Percentiles rank a stretch among this genome's conserved stretches.
phyloP scores from a whole-genome alignment of 2,113 vertebrate genomes.

The Platycercus adscitus region DNA sequence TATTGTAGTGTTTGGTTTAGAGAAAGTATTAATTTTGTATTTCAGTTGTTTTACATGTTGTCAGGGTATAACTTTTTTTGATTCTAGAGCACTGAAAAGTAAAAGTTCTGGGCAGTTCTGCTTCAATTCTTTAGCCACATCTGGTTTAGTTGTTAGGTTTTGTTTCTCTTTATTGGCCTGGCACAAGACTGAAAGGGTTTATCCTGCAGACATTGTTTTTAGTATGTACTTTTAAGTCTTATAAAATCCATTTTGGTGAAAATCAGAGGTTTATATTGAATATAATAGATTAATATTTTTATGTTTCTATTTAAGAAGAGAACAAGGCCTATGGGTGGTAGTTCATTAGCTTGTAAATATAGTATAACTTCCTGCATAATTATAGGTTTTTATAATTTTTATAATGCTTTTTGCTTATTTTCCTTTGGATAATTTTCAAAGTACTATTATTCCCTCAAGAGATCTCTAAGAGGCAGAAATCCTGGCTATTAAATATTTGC shows the following conservation, averaged over 20 bases:
- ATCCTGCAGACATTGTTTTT: not conserved
- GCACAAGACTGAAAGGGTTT: not conserved
- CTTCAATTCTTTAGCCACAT: conserved; percentile 1
- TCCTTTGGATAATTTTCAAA: conserved; percentile 84
- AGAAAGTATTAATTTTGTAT: conserved; percentile 50
- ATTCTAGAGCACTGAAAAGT: not conserved
- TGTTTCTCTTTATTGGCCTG: not conserved
- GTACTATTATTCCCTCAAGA: conserved; percentile 73
- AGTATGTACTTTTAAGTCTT: not conserved
- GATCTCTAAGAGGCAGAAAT: conserved; percentile 75
- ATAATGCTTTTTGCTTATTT: conserved; percentile 79
- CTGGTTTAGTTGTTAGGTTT: conserved; percentile 11
- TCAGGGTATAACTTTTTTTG: conserved; percentile 14
- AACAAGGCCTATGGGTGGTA: conserved; percentile 60
- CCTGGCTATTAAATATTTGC: conserved; percentile 79
- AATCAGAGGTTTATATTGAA: conserved; percentile 37
- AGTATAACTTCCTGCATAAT: conserved; percentile 73
- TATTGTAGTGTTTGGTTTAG: conserved; percentile 40
- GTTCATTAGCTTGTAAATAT: conserved; percentile 73
- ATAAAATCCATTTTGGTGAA: conserved; percentile 5
- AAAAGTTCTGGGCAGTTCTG: conserved; percentile 2
- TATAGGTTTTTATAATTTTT: conserved; percentile 76
- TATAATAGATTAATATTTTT: conserved; percentile 50
- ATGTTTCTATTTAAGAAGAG: conserved; percentile 54
- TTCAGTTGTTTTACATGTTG: conserved; percentile 44